Evolutionary conservation across 2,888 invertebrate genomes (phyloP), one percentile per base, ranked within the genome.

Genomic region (Boloria selene): DNA sequence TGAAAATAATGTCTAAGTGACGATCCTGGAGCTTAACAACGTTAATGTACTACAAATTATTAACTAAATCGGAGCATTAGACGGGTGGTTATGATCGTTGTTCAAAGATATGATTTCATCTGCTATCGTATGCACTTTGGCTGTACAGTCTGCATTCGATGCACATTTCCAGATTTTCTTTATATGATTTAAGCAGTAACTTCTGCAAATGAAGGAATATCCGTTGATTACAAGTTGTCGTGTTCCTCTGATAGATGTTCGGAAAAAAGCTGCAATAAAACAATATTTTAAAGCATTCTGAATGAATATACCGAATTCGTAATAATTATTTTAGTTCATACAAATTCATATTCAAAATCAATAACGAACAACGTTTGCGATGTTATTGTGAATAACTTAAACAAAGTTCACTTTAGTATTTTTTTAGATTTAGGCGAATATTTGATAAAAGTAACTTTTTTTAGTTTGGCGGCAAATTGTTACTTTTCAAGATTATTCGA

Each of bases 161-260:
- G 87, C 85, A 54, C 87, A 87, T 65, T 87, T 87, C 84, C 84
- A 84, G 3, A 77, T 87, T 69, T 88, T 88, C 74, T 87, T 88
- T 45, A 84, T 72, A 61, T 83, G 79, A 64, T 84, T 71, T 3
- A 76, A 67, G 64, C 85, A 88, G 70, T 88, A 87, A 7, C 79
- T 82, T 14, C 88, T 78, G 68, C 87, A 88, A 68, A 86, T 83
- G 72, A 88, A 88, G 4, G 84, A 68, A 64, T 81, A 87, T 0
- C 87, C 88, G 49, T 81, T 76, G 1, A 87, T 72, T 4, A 88
- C 84, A 16, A 88, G 75, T 47, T 87, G 87, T 0, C 83, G 75
- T 0, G 79, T 82, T 0, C 88, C 88, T 61, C 87, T 77, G n/a
- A 75, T 72, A 4, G 88, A 84, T 2, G 80, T 87, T 70, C 79